Conservation (phyloP, 1,140 invertebrate species). For the Cardiocondyla obscurior region DNA sequence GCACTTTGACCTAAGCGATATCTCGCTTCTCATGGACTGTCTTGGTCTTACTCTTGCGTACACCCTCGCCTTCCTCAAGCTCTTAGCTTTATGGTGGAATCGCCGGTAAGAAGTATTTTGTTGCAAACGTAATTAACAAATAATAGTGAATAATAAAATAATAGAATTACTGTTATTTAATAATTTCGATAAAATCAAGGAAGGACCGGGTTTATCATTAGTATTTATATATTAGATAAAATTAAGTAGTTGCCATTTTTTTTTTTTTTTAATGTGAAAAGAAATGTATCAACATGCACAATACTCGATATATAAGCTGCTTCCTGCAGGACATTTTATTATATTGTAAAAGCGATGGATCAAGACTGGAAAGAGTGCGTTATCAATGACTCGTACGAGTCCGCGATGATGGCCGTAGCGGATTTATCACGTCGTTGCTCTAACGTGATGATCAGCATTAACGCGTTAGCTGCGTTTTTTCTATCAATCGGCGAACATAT, state of each 20-base stretch:
- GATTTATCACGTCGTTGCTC: conserved; percentile 2
- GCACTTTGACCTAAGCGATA: conserved; percentile 18
- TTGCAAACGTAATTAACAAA: conserved; percentile 2
- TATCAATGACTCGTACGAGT: conserved; percentile 1
- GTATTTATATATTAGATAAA: no score
- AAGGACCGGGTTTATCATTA: neutral
- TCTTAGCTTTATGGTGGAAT: conserved; percentile 29
- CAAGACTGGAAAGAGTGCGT: conserved; percentile 23
- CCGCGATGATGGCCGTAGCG: conserved; percentile 7
- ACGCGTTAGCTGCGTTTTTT: conserved; percentile 21
- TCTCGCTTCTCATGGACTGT: conserved; percentile 31
- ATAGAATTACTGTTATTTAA: neutral
- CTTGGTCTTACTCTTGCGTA: conserved; percentile 40
- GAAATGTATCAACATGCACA: neutral
- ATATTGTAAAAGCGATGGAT: conserved; percentile 20
- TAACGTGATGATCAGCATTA: conserved; percentile 25
- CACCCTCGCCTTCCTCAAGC: conserved; percentile 31
- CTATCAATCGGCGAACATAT: conserved; percentile 28
- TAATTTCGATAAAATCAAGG: neutral
- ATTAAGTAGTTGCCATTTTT: no score
- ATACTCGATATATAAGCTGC: neutral
- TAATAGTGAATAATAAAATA: neutral
- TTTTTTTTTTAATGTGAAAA: neutral
- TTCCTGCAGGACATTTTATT: conserved; percentile 37
- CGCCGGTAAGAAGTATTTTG: conserved; percentile 24